Base-by-base conservation (phyloP, 2,888 invertebrate species). In the Coenonympha glycerion region DNA sequence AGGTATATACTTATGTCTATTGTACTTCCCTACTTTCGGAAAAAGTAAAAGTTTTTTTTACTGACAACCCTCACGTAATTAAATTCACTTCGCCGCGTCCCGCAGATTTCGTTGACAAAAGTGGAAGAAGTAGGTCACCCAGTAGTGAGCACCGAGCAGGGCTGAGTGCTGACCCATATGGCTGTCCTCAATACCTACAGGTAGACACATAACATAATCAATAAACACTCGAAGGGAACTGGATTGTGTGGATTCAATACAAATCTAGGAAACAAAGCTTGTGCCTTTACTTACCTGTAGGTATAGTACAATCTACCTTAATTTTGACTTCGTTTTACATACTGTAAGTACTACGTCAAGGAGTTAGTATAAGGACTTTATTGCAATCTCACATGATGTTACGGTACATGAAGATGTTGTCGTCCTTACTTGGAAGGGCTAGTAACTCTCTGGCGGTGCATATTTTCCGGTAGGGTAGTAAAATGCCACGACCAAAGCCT, bases 101-200 rank as follows among this genome's bases (percentile, higher is more conserved):
- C 11, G 19, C 36, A 4, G 19, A n/a, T 6, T 18, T 11, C 19
- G 19, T 19, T 6, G 6, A 19, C 15, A 39, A 39, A 13, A 15
- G 5, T 9, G 9, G 24, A 15, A 15, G 19, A 52, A 39, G 8
- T 45, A 52, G 52, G 48, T 44, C 52, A 49, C 30, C 31, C 50
- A 33, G 21, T 49, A 42, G 44, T n/a, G n/a, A n/a, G n/a, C n/a
- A n/a, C n/a, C n/a, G n/a, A n/a, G n/a, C n/a, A n/a, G n/a, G n/a
- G n/a, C n/a, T n/a, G 50, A n/a, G n/a, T n/a, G n/a, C 47, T 42
- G 50, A 16, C 34, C 47, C 31, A 47, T 11, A 45, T 45, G 45
- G 34, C 44, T 45, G 50, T 13, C 28, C 50, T 39, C 37, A 33
- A 53, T 50, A n/a, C n/a, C n/a, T n/a, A 34, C 45, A 45, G 34